These are phyloP conservation scores for Tenthredo amoena DNA, from an alignment of 2,888 invertebrate genomes.

Conservation along the genomic window DNA sequence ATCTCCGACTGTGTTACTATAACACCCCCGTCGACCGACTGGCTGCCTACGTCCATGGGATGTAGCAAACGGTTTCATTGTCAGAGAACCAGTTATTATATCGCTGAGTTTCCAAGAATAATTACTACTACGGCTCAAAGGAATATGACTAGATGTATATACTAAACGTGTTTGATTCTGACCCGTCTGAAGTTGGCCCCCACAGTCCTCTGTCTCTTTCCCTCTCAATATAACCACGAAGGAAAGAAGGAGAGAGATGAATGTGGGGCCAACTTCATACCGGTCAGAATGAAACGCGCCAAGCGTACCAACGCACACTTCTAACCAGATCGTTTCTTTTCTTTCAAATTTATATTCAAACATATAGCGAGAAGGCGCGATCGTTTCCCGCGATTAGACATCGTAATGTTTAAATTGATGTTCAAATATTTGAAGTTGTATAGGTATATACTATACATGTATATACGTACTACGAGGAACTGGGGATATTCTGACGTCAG, in stretches of 20 bases:
- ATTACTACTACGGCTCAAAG: slow-evolving; percentile 12
- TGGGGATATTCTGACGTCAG: slow-evolving; percentile 1
- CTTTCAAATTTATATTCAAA: background rate
- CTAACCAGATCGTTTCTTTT: background rate
- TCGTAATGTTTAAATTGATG: slow-evolving; percentile 28
- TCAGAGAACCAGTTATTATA: slow-evolving; percentile 42
- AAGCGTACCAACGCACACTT: background rate
- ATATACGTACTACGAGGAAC: background rate
- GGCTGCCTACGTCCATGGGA: slow-evolving; percentile 11
- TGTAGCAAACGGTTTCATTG: slow-evolving; percentile 40
- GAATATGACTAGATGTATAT: background rate
- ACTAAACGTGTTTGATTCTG: too few species aligned
- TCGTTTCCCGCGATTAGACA: background rate
- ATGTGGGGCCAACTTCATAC: too few species aligned
- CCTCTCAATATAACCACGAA: too few species aligned
- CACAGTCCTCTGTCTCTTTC: too few species aligned
- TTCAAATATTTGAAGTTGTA: slow-evolving; percentile 29
- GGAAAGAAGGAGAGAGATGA: too few species aligned
- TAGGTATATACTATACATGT: background rate
- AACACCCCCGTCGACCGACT: slow-evolving; percentile 51
- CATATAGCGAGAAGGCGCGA: background rate
- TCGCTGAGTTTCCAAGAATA: slow-evolving; percentile 33
- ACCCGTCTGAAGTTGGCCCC: too few species aligned
- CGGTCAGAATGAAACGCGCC: too few species aligned
- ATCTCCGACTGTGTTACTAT: slow-evolving; percentile 51